Conservation (phyloP, 2,888 invertebrate species). For the Periphyllus acericola region DNA sequence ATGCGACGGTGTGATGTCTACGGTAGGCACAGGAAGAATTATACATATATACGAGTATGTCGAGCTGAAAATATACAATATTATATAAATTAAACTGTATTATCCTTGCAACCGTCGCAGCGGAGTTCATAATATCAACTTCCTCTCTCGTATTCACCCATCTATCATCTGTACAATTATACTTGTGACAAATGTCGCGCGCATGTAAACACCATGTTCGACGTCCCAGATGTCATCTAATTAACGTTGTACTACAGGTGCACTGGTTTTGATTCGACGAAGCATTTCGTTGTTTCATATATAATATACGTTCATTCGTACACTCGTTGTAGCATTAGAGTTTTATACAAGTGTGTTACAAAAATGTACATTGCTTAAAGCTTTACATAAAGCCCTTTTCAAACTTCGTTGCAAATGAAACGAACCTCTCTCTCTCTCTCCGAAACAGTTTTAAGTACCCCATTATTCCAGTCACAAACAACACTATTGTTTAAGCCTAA, state of each 20-base stretch:
- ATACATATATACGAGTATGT: too few species aligned
- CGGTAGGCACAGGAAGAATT: too few species aligned
- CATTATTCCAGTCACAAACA: constrained; percentile 28
- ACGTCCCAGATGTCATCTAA: background rate
- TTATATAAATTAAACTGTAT: too few species aligned
- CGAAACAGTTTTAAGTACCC: constrained; percentile 32
- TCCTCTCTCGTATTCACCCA: background rate
- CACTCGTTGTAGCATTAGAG: background rate
- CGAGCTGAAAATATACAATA: too few species aligned
- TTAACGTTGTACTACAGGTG: background rate
- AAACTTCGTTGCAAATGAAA: background rate
- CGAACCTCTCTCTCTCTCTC: background rate
- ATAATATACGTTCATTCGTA: background rate
- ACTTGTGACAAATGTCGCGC: background rate
- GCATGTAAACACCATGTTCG: background rate
- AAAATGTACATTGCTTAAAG: constrained; percentile 3
- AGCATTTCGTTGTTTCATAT: background rate
- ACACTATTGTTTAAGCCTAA: constrained; percentile 4
- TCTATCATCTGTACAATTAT: background rate
- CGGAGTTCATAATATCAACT: background rate
- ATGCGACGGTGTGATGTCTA: too few species aligned
- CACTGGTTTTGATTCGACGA: background rate
- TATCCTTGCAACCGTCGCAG: background rate
- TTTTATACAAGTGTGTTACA: background rate
- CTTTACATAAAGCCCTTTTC: constrained; percentile 20